Evolutionary conservation across 2,797 vertebrate species (phyloP), one percentile per base, ranked within the genome.

Genomic region (Xenopus petersii): DNA sequence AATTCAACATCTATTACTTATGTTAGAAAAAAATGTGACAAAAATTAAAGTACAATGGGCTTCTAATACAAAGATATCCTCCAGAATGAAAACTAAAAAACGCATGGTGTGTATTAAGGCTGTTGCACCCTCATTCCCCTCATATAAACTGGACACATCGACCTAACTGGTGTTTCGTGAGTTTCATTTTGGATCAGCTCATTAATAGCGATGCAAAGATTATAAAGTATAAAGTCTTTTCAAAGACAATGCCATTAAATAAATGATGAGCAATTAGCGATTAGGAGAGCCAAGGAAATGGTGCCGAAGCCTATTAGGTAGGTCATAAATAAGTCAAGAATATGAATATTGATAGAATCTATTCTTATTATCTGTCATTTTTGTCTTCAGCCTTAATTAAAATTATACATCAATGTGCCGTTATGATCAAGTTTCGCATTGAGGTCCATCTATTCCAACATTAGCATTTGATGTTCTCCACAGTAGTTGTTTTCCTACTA

Each of bases 161-260:
- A 42, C 36, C 0, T 51, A 10, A 12, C 3, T 13, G 2, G n/a
- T 55, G 8, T 42, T 21, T 33, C n/a, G 16, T 54, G 54, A 62
- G 9, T 69, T 70, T 64, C 58, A 78, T 70, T 51, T 51, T 69
- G 36, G 13, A 68, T 48, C 16, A 56, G 64, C 51, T 69, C 21
- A 61, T 2, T 56, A 24, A 8, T 80, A 63, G 48, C 61, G 65
- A 79, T 82, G 79, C 79, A 64, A 70, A 30, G 36, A 42, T 42
- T 42, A 21, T 21, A 21, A 21, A 21, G 21, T 42, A 42, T 42
- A 42, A 51, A 83, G 49, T 9, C 11, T 64, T 74, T 16, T 74
- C 59, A 80, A n/a, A 80, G 56, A n/a, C 80, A 78, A 70, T 75
- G 5, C 77, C 73, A 80, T 80, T 81, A 82, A 82, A 68, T 79